Evolutionary conservation across 2,113 vertebrate genomes (phyloP).

Genomic region (Crotalus tigris): DNA sequence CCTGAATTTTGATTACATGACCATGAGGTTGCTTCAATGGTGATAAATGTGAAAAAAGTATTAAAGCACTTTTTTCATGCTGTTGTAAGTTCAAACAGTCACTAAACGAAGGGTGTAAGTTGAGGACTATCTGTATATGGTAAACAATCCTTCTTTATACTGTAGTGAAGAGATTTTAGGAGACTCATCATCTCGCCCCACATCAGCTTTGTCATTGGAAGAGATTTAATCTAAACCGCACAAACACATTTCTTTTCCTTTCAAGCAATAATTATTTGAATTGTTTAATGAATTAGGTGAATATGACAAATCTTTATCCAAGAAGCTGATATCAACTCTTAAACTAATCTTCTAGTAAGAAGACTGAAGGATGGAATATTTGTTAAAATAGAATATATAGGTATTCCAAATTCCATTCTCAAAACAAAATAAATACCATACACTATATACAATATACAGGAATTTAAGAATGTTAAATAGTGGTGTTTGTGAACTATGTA

Average conservation of each 20-base stretch:
- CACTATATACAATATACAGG: neutral
- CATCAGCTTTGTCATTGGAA: neutral
- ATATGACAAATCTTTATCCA: neutral
- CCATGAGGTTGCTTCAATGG: neutral
- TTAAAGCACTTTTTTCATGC: too few relatives aligned
- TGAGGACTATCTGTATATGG: neutral
- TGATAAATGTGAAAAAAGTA: neutral
- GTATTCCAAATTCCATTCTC: neutral
- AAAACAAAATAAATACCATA: neutral
- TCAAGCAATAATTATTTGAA: neutral
- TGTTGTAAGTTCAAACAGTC: neutral
- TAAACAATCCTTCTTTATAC: neutral
- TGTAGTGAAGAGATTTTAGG: neutral
- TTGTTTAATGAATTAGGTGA: neutral
- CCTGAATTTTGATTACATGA: neutral
- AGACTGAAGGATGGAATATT: constrained; percentile 3
- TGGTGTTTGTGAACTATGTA: neutral
- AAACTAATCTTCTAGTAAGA: neutral
- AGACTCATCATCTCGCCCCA: neutral
- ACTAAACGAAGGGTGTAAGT: neutral
- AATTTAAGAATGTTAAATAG: neutral
- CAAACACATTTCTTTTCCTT: neutral
- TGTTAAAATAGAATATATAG: neutral
- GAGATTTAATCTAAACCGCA: neutral
- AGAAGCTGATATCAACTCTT: neutral